A percentile compares a stretch with the other conserved stretches of the same genome.
phyloP scores from a whole-genome alignment of 2,888 invertebrate species.

The Xanthorhoe spadicearia region DNA sequence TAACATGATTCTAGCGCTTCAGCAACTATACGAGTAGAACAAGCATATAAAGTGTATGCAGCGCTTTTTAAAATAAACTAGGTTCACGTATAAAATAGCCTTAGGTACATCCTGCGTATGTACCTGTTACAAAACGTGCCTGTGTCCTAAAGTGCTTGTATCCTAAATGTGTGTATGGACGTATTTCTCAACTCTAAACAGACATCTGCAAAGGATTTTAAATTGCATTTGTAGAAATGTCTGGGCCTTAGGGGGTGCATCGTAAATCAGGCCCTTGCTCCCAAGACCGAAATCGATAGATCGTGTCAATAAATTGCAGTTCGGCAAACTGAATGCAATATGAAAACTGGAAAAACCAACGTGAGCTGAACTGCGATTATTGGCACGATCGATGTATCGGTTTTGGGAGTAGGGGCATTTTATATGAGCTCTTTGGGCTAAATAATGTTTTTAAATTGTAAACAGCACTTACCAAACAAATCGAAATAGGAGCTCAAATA shows the following conservation, averaged over 20 bases:
- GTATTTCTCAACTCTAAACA: too few relatives aligned
- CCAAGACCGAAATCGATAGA: too few relatives aligned
- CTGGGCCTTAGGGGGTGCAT: neutral
- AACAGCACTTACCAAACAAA: constrained; percentile 85
- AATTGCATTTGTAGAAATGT: neutral
- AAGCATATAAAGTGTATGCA: neutral
- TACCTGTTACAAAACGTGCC: too few relatives aligned
- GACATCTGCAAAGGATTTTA: too few relatives aligned
- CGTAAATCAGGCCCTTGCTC: too few relatives aligned
- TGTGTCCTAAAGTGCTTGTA: too few relatives aligned
- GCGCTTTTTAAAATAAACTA: neutral
- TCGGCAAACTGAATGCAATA: too few relatives aligned
- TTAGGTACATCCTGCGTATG: neutral
- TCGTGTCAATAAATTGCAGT: too few relatives aligned
- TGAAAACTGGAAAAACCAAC: too few relatives aligned
- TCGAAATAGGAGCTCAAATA: constrained; percentile 90
- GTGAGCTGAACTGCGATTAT: too few relatives aligned
- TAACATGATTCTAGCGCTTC: neutral
- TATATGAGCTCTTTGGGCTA: too few relatives aligned
- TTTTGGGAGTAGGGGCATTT: neutral
- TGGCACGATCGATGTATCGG: neutral
- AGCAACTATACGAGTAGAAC: neutral
- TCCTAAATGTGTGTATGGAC: too few relatives aligned
- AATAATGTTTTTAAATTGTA: neutral
- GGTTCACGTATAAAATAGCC: neutral